Conservation (phyloP, 2,797 vertebrate genomes). For the Hydrolagus colliei region DNA sequence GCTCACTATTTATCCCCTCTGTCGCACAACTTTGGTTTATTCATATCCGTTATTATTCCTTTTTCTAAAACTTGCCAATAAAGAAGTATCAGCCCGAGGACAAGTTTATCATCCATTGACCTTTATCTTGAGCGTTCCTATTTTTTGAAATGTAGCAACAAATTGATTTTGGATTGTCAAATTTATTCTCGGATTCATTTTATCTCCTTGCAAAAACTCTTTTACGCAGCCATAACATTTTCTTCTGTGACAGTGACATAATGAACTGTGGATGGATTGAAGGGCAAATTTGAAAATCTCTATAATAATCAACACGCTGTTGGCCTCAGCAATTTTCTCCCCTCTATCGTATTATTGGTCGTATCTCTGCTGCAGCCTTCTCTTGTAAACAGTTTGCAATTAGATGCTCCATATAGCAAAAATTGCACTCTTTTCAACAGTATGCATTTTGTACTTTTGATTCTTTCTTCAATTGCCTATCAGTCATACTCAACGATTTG, state of each 20-base stretch:
- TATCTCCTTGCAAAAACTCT: background rate
- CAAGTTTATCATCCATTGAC: background rate
- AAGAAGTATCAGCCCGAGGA: too few species aligned
- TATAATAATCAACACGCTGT: background rate
- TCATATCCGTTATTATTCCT: too few species aligned
- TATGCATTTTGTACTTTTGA: conserved; percentile 19
- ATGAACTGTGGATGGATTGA: background rate
- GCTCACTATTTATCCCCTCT: too few species aligned
- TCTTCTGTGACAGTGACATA: background rate
- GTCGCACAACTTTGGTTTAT: too few species aligned
- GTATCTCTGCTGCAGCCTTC: background rate
- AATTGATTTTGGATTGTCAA: background rate
- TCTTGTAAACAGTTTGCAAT: conserved; percentile 3
- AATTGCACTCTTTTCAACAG: conserved; percentile 20
- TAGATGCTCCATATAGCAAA: conserved; percentile 2
- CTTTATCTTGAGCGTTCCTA: background rate
- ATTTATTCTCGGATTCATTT: background rate
- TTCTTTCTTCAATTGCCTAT: conserved; percentile 17
- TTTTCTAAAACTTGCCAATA: too few species aligned
- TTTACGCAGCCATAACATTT: background rate
- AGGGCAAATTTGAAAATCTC: background rate
- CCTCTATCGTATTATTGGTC: background rate
- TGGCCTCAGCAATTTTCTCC: background rate
- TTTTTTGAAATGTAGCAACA: background rate
- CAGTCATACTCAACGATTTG: background rate